These are phyloP conservation scores for Panopea generosa DNA, from an alignment of 2,888 invertebrate species.

Conservation along the genomic window DNA sequence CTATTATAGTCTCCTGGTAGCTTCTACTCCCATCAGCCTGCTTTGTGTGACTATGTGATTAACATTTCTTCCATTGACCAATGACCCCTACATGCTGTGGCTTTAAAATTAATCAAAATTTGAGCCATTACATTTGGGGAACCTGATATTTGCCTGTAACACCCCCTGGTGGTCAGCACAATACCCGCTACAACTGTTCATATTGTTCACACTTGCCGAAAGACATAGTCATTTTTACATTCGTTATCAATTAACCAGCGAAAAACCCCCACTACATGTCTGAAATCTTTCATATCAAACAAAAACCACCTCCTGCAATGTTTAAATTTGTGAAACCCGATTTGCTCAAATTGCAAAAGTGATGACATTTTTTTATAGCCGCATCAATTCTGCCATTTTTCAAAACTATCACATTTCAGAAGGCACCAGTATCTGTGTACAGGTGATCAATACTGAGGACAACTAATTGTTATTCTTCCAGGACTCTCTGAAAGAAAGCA, in stretches of 20 bases:
- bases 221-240: too few species aligned
- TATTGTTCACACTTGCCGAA: slow-evolving; percentile 23
- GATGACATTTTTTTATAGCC: not conserved
- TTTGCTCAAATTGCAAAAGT: slow-evolving; percentile 4
- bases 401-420: not conserved
- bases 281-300: too few species aligned
- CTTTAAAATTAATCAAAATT: slow-evolving; percentile 41
- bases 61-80: slow-evolving; percentile 44
- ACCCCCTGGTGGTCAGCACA: slow-evolving; percentile 40
- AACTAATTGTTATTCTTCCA: not conserved
- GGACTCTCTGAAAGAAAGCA: not conserved
- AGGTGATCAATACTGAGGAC: slow-evolving; percentile 7
- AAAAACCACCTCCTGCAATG: too few species aligned
- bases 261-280: too few species aligned
- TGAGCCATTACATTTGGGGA: slow-evolving; percentile 43
- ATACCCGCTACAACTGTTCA: slow-evolving; percentile 19
- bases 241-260: too few species aligned
- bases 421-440: not conserved
- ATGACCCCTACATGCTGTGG: slow-evolving; percentile 35
- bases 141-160: slow-evolving; percentile 22
- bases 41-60: slow-evolving; percentile 33
- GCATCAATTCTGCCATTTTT: not conserved
- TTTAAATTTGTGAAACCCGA: too few species aligned
- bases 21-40: too few species aligned
- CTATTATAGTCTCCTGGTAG: too few species aligned